Base-by-base conservation (phyloP, 2,113 vertebrate species). In the Chascanopsetta lugubris region DNA sequence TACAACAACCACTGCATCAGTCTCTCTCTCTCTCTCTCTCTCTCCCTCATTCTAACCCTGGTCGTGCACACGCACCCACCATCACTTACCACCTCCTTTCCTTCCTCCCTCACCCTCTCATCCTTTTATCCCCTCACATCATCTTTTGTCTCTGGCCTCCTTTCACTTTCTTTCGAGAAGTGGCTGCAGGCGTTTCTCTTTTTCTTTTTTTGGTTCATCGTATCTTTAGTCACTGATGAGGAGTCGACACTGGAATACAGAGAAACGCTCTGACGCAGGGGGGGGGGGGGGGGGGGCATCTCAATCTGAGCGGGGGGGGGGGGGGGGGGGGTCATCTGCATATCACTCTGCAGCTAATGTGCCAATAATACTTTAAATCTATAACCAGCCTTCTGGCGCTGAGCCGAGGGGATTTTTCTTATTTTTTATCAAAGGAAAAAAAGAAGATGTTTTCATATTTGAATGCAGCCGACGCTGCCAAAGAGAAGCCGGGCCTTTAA, bases 141-240 rank as follows among this genome's bases (percentile, higher is more conserved):
- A 58, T 79, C 85, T 85, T 88, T 87, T 90, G 85, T 88, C 85
- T 88, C 75, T 80, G 77, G 77, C 83, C 85, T 86, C 81, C 56
- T 87, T 87, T 81, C 43, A 18, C 72, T 73, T 59, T 73, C 69
- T 77, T 69, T 69, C 69, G 58, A 50, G 53, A 78, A 71, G 57
- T 17, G 21, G 80, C 87, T 84, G 61, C 70, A 78, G 85, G 88
- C 86, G 61, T 60, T 47, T 26, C 51, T 15, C 47, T 15, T 29
- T 22, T 22, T n/a, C 8, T 55, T n/a, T 34, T 22, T 32, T 13
- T n/a, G 60, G 68, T 75, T 59, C 68, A 62, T 59, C 38, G 58
- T 71, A 34, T 73, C 70, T 80, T 78, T 60, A 77, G 72, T 77
- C 59, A 51, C 47, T 53, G 79, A 72, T 82, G 58, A 82, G 57